These are phyloP conservation scores for Vollenhovia emeryi DNA, from an alignment of 1,140 invertebrate genomes.

Conservation along the genomic window DNA sequence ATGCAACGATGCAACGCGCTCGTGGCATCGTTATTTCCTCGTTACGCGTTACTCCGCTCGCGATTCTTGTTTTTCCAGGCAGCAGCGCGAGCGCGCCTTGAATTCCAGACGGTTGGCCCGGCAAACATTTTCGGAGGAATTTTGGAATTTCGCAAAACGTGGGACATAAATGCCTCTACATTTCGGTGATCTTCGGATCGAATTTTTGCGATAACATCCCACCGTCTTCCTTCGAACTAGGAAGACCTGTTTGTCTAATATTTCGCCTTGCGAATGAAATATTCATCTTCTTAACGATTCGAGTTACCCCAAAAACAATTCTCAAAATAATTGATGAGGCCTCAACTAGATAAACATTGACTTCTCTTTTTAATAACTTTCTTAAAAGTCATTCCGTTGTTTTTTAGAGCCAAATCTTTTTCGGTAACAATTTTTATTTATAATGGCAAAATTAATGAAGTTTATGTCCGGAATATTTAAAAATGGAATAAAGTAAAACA, in stretches of 20 bases:
- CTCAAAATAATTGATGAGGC: not conserved
- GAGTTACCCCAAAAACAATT: not conserved
- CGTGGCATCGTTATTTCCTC: constrained; percentile 50
- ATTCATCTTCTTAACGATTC: not conserved
- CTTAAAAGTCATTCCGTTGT: not conserved
- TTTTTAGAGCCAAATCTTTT: not conserved
- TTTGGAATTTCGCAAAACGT: constrained; percentile 46
- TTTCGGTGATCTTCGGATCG: constrained; percentile 15
- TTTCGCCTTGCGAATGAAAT: not conserved
- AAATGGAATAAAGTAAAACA: constrained; percentile 11
- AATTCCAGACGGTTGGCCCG: constrained; percentile 42
- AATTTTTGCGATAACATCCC: not conserved
- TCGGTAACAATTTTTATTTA: not conserved
- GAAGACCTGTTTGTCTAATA: not conserved
- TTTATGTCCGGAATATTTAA: constrained; percentile 12
- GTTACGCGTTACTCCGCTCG: constrained; percentile 41
- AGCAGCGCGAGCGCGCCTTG: constrained; percentile 10
- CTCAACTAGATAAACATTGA: not conserved
- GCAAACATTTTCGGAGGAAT: constrained; percentile 44
- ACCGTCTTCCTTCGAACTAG: not conserved
- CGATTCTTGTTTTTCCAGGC: constrained; percentile 39
- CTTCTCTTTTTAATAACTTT: not conserved
- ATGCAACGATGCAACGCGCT: constrained; percentile 23
- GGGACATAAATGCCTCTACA: not conserved
- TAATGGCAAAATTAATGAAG: not conserved